phyloP scores from a whole-genome alignment of 2,113 vertebrate species.

The Toxotes jaculatrix region DNA sequence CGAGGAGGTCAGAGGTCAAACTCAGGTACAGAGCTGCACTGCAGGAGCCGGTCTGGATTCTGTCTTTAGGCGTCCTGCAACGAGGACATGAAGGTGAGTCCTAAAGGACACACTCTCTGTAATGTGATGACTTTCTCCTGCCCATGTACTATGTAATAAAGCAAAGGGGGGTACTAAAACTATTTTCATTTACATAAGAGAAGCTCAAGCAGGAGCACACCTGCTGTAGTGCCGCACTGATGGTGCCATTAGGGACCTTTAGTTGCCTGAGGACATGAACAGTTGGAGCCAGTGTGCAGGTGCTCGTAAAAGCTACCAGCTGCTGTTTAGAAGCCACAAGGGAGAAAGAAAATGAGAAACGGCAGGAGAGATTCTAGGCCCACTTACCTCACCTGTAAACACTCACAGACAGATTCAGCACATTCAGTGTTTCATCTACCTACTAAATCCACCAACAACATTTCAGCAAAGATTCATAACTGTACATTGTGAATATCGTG shows the following conservation, averaged over 20 bases:
- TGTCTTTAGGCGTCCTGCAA: neutral
- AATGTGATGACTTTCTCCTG: neutral
- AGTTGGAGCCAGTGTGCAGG: slow-evolving; percentile 32
- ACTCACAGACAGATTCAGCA: neutral
- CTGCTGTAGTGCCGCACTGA: slow-evolving; percentile 15
- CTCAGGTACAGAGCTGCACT: neutral
- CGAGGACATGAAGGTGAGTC: neutral
- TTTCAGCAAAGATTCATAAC: slow-evolving; percentile 10
- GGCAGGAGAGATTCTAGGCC: neutral
- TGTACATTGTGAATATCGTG: slow-evolving; percentile 9
- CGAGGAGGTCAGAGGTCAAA: neutral
- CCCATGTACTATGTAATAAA: neutral
- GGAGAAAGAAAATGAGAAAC: slow-evolving; percentile 41
- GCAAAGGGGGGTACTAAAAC: neutral
- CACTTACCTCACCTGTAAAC: slow-evolving; percentile 43
- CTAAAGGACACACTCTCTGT: neutral
- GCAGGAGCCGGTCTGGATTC: slow-evolving; percentile 5
- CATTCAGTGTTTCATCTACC: slow-evolving; percentile 5
- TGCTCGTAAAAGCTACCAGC: slow-evolving; percentile 53
- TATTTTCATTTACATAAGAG: neutral
- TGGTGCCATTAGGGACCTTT: neutral
- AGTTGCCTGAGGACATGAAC: slow-evolving; percentile 10
- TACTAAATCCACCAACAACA: slow-evolving; percentile 14
- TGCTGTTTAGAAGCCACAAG: slow-evolving; percentile 41
- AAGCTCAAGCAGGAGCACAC: slow-evolving; percentile 25